Percentiles rank a stretch among this genome's conserved stretches.
These are phyloP conservation scores for Paramisgurnus dabryanus DNA, from an alignment of 2,113 vertebrate species.

Conservation along the genomic window DNA sequence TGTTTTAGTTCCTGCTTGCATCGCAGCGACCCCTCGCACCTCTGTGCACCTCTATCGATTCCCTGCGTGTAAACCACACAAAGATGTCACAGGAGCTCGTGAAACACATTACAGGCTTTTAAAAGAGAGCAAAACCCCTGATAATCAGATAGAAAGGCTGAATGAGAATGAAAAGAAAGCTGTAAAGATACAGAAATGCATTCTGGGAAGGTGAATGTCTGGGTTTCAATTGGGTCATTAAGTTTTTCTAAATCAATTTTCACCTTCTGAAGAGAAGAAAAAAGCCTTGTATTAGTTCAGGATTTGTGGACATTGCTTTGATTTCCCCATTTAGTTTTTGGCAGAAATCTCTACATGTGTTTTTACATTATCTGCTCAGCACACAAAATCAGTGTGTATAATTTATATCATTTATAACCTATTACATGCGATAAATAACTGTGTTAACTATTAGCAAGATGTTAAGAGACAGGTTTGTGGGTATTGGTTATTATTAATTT, in stretches of 20 bases:
- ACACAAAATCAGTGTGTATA: background rate
- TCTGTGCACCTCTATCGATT: constrained; percentile 29
- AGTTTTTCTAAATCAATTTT: background rate
- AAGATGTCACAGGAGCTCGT: constrained; percentile 19
- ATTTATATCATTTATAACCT: too few relatives aligned
- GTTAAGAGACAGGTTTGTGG: too few relatives aligned
- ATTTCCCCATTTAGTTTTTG: background rate
- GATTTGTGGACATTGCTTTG: background rate
- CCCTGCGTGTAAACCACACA: constrained; percentile 3
- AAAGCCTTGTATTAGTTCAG: background rate
- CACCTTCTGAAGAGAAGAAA: background rate
- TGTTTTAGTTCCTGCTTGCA: constrained; percentile 21
- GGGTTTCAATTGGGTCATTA: background rate
- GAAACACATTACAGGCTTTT: constrained; percentile 27
- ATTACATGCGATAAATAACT: background rate
- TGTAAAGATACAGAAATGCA: constrained; percentile 1
- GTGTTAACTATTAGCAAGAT: background rate
- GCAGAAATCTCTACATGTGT: background rate
- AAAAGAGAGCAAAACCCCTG: background rate
- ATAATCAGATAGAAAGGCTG: constrained; percentile 26
- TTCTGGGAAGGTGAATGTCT: constrained; percentile 2
- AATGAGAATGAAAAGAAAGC: background rate
- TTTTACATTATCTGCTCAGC: background rate
- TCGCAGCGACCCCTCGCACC: constrained; percentile 9
- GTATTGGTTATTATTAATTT: too few relatives aligned